Evolutionary conservation across 2,113 vertebrate genomes (phyloP).

Genomic region (Coregonus clupeaformis): DNA sequence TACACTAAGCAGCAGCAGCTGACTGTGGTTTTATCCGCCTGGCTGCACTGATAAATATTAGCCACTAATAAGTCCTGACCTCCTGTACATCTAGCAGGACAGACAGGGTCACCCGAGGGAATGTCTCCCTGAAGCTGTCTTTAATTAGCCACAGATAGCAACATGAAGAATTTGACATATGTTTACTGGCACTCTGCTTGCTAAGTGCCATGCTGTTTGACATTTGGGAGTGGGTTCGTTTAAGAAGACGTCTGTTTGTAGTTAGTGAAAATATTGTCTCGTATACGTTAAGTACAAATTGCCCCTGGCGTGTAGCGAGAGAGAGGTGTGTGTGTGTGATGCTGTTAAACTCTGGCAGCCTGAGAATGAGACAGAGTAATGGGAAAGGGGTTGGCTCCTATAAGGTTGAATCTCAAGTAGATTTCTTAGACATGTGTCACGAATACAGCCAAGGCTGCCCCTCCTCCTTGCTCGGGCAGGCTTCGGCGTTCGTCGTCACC

Average conservation of each 20-base stretch:
- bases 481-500: no score
- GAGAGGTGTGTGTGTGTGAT: background rate
- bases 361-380: constrained; percentile 1
- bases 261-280: constrained; percentile 18
- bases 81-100: constrained; percentile 17
- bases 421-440: background rate
- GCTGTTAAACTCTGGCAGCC: background rate
- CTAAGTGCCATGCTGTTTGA: constrained; percentile 43
- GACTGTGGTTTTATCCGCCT: constrained; percentile 43
- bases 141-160: constrained; percentile 63
- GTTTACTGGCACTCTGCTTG: constrained; percentile 43
- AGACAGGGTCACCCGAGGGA: constrained; percentile 5
- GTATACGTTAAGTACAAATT: constrained; percentile 32
- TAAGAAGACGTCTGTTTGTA: constrained; percentile 14
- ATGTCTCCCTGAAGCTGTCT: constrained; percentile 57
- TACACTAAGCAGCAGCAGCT: constrained; percentile 42
- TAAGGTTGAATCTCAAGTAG: no score
- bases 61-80: constrained; percentile 48
- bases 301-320: constrained; percentile 3
- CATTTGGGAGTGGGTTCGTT: constrained; percentile 28
- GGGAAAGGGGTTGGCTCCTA: background rate
- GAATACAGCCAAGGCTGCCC: no score
- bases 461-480: no score
- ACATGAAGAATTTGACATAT: constrained; percentile 32
- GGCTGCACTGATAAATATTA: constrained; percentile 9